Percentiles rank a stretch among this genome's conserved stretches.
Evolutionary conservation across 1,140 invertebrate species (phyloP).

Genomic region (Trichogramma pretiosum): DNA sequence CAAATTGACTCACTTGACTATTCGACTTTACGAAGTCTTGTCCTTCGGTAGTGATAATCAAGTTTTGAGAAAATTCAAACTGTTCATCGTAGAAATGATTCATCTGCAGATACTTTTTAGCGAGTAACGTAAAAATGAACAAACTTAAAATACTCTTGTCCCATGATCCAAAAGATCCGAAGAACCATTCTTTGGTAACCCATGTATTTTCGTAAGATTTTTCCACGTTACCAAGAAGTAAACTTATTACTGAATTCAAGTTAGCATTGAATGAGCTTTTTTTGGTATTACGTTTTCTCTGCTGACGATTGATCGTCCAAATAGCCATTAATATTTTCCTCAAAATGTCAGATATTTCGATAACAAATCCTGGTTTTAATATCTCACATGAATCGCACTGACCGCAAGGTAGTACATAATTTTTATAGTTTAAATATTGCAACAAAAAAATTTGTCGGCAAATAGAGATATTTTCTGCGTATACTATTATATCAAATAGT

Average conservation of each 20-base stretch:
- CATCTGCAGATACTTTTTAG: not conserved
- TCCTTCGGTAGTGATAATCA: constrained; percentile 1
- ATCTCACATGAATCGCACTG: not conserved
- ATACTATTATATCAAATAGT: not conserved
- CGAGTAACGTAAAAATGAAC: not conserved
- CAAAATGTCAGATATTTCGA: not conserved
- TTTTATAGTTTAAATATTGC: not conserved
- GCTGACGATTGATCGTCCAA: constrained; percentile 2
- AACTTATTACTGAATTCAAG: not conserved
- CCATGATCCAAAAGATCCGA: constrained; percentile 5
- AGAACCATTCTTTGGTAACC: not conserved
- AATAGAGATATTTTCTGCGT: not conserved
- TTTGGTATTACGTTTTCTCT: not conserved
- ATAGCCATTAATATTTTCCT: constrained; percentile 2
- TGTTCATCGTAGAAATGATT: not conserved
- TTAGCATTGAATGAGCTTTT: not conserved
- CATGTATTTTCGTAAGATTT: not conserved
- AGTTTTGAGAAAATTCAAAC: not conserved
- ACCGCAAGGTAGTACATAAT: not conserved
- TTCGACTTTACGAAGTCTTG: constrained; percentile 2
- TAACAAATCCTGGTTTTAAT: not conserved
- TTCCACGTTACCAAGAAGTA: not conserved
- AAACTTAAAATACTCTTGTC: not conserved
- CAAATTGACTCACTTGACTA: constrained; percentile 1
- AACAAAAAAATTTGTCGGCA: constrained; percentile 1